Evolutionary conservation across 30 jellyfish, hydroid and myxozoan genomes (phyloP), one percentile per base, ranked within the genome.

Genomic region (Hydractinia echinata): DNA sequence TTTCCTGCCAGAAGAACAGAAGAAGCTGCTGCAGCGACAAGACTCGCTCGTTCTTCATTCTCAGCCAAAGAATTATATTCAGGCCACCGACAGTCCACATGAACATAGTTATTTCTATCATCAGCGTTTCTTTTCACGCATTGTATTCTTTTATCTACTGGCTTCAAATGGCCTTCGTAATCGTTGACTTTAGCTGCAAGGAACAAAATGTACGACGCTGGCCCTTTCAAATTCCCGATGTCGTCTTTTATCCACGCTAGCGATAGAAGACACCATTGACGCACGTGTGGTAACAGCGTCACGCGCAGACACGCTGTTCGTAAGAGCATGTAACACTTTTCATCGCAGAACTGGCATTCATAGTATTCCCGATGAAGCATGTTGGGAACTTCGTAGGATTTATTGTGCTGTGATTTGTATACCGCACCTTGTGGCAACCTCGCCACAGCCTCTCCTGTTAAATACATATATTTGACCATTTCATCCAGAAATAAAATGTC

Each of bases 21-120:
- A 8, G 74, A 10, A 18, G 85, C 85, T 48, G 85, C 85, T 10
- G 85, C 85, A 54, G 85, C 85, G 30, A 77, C 85, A 9, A 77
- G 58, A 18, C 55, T 55, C 7, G 79, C 85, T 77, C 60, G 39
- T 61, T 74, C 83, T 74, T 74, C 83, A 49, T 44, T 30, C 20
- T 74, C 83, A 11, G 66, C 83, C 14, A 52, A 5, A 48, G 51
- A 49, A 20, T 53, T 55, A 49, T 20, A 48, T 74, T 74, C 15
- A 11, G 83, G 83, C 83, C 83, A 74, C 54, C 4, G 39, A 51
- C 83, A 74, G n/a, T 74, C 66, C 19, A 64, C 18, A 13, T n/a
- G 51, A 64, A n/a, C 16, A 51, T 64, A 64, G 44, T 30, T 30
- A 30, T 30, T 30, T 64, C 39, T 64, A 6, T 44, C 39, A 7